Evolutionary conservation across 2,113 vertebrate genomes (phyloP).

Genomic region (Brachirus orientalis): DNA sequence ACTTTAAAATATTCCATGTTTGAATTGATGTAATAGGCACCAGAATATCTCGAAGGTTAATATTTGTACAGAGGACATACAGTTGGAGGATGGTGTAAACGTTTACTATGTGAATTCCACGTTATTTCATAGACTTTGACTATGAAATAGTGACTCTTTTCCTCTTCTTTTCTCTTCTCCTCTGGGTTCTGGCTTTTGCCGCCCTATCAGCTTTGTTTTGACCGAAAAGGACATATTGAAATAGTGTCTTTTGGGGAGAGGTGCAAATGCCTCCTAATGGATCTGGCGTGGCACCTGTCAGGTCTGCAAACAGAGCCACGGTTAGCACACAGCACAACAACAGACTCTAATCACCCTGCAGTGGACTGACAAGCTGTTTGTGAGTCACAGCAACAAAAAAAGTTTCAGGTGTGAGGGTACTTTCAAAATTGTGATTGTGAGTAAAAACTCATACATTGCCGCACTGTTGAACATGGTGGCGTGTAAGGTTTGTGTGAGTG

Average conservation of each 20-base stretch:
- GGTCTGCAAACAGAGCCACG: slow-evolving; percentile 27
- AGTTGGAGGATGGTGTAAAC: neutral
- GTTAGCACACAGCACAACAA: slow-evolving; percentile 26
- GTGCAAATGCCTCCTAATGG: slow-evolving; percentile 57
- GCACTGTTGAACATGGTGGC: too few species aligned
- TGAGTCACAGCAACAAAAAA: slow-evolving; percentile 1
- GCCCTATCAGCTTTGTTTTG: slow-evolving; percentile 44
- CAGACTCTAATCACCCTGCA: slow-evolving; percentile 30
- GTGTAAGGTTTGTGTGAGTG: too few species aligned
- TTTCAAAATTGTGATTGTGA: slow-evolving; percentile 10
- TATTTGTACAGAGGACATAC: neutral
- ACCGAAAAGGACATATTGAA: slow-evolving; percentile 49
- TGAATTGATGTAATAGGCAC: neutral
- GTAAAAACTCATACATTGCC: slow-evolving; percentile 14
- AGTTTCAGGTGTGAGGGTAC: neutral
- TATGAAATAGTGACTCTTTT: too few species aligned
- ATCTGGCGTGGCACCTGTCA: slow-evolving; percentile 40
- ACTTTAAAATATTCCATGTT: neutral
- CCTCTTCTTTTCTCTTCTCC: slow-evolving; percentile 6
- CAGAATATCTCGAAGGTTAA: neutral
- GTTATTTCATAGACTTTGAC: neutral
- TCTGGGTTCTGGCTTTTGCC: slow-evolving; percentile 18
- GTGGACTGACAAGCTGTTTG: slow-evolving; percentile 32
- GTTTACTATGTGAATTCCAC: neutral
- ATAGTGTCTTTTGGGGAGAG: slow-evolving; percentile 38